phyloP scores from a whole-genome alignment of 2,113 vertebrate genomes.

The Macrotis lagotis region DNA sequence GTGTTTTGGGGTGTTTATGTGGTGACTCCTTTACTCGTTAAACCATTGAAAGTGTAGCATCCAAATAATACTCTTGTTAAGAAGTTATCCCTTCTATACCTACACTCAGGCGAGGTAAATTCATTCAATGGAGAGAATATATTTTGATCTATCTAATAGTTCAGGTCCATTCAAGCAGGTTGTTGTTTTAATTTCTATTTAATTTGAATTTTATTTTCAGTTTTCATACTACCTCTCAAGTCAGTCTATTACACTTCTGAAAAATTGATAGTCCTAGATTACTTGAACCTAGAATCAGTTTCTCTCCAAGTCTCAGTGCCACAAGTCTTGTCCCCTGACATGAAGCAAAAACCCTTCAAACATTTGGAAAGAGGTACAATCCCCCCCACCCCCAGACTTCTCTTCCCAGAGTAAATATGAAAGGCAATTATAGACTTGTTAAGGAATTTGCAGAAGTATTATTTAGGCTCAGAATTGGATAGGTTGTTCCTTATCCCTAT shows the following conservation, averaged over 20 bases:
- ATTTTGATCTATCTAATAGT: background rate
- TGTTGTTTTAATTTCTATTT: background rate
- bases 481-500: background rate
- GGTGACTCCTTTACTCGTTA: background rate
- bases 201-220: no score
- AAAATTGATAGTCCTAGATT: background rate
- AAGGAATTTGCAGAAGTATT: background rate
- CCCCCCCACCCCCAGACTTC: background rate
- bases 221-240: background rate
- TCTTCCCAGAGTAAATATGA: background rate
- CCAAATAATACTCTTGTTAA: background rate
- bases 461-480: background rate
- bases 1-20: background rate
- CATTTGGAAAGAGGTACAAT: background rate
- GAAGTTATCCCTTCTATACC: background rate
- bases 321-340: background rate
- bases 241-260: background rate
- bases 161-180: background rate
- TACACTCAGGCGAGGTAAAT: background rate
- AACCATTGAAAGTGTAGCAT: background rate
- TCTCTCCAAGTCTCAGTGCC: background rate
- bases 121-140: background rate
- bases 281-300: background rate
- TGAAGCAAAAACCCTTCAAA: background rate
- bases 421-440: background rate